These are phyloP conservation scores for Geopemphigus sp. DNA, from an alignment of 1,140 invertebrate species.

Conservation along the genomic window DNA sequence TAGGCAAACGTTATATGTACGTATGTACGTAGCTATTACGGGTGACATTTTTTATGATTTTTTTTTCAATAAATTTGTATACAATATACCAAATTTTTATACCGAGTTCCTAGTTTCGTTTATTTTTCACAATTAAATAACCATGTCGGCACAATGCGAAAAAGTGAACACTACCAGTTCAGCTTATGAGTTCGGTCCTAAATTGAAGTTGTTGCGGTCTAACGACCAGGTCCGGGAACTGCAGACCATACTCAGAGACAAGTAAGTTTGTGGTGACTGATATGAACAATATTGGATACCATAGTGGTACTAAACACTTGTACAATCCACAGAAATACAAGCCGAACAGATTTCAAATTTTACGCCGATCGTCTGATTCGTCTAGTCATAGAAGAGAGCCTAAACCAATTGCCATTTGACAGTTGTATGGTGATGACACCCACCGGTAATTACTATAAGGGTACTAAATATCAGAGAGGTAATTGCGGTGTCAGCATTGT, in stretches of 20 bases:
- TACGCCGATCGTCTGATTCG: slow-evolving; percentile 93
- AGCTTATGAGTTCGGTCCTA: slow-evolving; percentile 67
- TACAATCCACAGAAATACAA: slow-evolving; percentile 71
- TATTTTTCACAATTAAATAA: not conserved
- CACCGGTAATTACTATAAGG: slow-evolving; percentile 85
- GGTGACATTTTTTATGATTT: not conserved
- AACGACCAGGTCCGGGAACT: slow-evolving; percentile 91
- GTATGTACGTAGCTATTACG: not conserved
- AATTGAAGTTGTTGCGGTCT: slow-evolving; percentile 75
- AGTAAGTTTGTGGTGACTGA: slow-evolving; percentile 63
- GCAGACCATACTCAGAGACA: slow-evolving; percentile 92
- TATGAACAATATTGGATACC: slow-evolving; percentile 7
- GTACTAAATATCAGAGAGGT: slow-evolving; percentile 89
- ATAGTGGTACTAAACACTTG: not conserved
- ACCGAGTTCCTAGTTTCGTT: not conserved
- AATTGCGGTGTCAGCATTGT: slow-evolving; percentile 96
- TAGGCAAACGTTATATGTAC: not conserved
- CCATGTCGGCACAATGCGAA: slow-evolving; percentile 37
- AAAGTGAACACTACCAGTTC: slow-evolving; percentile 48
- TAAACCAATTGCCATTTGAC: slow-evolving; percentile 94
- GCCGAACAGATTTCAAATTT: slow-evolving; percentile 95
- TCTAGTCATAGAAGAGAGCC: slow-evolving; percentile 95
- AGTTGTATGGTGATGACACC: slow-evolving; percentile 88
- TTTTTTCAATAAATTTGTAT: too few relatives aligned
- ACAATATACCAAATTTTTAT: too few relatives aligned